These are phyloP conservation scores for Agelastica alni DNA, from an alignment of 2,888 invertebrate species.

Conservation along the genomic window DNA sequence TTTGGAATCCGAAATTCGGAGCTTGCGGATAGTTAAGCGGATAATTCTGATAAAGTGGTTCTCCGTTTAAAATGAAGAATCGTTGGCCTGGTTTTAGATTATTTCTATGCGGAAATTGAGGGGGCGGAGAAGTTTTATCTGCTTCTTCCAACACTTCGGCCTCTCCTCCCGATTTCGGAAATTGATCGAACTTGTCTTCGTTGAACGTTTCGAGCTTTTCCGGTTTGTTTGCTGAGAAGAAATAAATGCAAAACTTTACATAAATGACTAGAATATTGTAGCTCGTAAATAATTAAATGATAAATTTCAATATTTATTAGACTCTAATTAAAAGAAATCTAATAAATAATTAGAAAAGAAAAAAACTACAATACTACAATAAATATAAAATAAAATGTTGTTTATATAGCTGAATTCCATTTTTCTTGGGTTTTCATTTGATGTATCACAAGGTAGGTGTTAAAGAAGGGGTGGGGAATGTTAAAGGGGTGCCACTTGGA, in stretches of 20 bases:
- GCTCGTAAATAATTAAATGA: neutral
- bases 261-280: neutral
- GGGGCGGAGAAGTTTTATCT: slow-evolving; percentile 32
- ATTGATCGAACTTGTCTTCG: slow-evolving; percentile 39
- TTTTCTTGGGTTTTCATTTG: too few relatives aligned
- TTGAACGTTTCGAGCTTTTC: slow-evolving; percentile 53
- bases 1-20: slow-evolving; percentile 24
- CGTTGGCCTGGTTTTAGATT: slow-evolving; percentile 58
- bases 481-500: too few relatives aligned
- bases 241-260: neutral
- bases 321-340: too few relatives aligned
- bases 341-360: too few relatives aligned
- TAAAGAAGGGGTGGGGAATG: too few relatives aligned
- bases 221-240: slow-evolving; percentile 43
- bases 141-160: slow-evolving; percentile 43
- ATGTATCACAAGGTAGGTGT: too few relatives aligned
- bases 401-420: too few relatives aligned
- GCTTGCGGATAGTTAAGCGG: slow-evolving; percentile 24
- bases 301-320: too few relatives aligned
- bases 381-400: too few relatives aligned
- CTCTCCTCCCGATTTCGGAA: slow-evolving; percentile 35
- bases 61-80: slow-evolving; percentile 64
- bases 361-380: too few relatives aligned
- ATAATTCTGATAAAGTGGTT: slow-evolving; percentile 53
- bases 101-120: slow-evolving; percentile 34